These are phyloP conservation scores for Spongilla lacustris DNA, from an alignment of 37 sponge, comb jelly and placozoan genomes.

Conservation along the genomic window DNA sequence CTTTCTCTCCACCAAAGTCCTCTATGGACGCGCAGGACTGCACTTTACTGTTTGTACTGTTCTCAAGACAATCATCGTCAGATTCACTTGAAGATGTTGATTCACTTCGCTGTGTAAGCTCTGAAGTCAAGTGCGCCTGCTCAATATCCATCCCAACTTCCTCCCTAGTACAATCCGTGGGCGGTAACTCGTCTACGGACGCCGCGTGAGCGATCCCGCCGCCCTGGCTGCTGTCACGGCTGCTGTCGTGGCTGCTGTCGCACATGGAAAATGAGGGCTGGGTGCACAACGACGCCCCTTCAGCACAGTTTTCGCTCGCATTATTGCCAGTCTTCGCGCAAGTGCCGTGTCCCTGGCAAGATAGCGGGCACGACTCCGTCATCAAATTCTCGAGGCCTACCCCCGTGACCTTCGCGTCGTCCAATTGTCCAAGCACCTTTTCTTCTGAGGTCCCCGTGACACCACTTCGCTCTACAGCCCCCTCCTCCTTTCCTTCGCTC, in stretches of 20 bases:
- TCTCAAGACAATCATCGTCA: too few relatives aligned
- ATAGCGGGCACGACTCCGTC: neutral
- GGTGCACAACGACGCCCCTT: neutral
- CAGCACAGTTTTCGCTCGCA: neutral
- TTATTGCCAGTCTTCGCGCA: neutral
- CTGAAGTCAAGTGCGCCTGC: neutral
- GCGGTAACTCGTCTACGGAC: too few relatives aligned
- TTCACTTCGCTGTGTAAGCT: neutral
- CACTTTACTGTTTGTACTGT: too few relatives aligned
- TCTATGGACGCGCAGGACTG: too few relatives aligned
- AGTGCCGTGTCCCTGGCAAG: neutral
- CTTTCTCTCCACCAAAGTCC: too few relatives aligned
- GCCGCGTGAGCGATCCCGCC: too few relatives aligned
- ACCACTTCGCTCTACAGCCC: neutral
- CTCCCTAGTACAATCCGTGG: too few relatives aligned
- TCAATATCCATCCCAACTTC: neutral
- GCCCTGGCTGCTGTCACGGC: neutral
- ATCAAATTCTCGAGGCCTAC: neutral
- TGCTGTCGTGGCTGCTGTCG: neutral
- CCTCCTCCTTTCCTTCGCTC: neutral
- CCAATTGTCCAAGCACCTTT: neutral
- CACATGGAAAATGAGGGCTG: neutral
- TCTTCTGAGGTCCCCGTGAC: neutral
- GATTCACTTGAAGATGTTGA: neutral
- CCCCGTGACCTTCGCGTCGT: neutral